These are phyloP conservation scores for Heterodera schachtii DNA, from an alignment of 1,140 invertebrate species.

Conservation along the genomic window DNA sequence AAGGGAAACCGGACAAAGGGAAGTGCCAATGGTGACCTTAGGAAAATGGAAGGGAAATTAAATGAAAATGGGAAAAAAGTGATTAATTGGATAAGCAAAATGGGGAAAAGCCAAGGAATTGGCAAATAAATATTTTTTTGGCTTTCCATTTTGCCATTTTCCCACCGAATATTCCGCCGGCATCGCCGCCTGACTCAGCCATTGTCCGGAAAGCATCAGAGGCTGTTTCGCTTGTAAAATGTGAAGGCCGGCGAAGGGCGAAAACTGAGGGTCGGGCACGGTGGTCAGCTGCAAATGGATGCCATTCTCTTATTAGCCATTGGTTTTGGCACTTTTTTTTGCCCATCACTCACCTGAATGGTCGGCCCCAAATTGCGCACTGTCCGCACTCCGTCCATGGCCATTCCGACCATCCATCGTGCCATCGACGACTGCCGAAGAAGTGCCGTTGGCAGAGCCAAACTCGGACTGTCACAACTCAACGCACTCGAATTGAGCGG, in stretches of 20 bases:
- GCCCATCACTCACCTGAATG: constrained; percentile 74
- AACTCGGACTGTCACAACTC: constrained; percentile 88
- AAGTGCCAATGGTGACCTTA: constrained; percentile 84
- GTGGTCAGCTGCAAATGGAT: constrained; percentile 76
- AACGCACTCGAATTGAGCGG: constrained; percentile 86
- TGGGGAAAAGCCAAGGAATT: neutral
- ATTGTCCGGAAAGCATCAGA: constrained; percentile 81
- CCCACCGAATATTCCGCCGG: constrained; percentile 53
- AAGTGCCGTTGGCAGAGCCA: constrained; percentile 68
- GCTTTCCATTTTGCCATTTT: too few relatives aligned
- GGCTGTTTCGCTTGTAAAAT: constrained; percentile 87
- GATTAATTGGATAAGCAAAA: too few relatives aligned
- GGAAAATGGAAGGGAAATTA: constrained; percentile 73
- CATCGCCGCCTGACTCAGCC: constrained; percentile 51
- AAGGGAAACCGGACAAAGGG: constrained; percentile 89
- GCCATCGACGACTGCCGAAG: constrained; percentile 37
- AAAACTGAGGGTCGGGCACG: constrained; percentile 87
- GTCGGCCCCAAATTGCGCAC: constrained; percentile 83
- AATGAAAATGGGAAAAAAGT: too few relatives aligned
- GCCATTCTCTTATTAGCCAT: neutral
- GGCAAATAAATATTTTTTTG: too few relatives aligned
- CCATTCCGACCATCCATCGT: constrained; percentile 74
- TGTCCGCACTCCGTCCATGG: constrained; percentile 90
- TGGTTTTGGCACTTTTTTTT: too few relatives aligned
- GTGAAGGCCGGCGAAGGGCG: constrained; percentile 76